Conservation (phyloP, 1,140 invertebrate genomes). For the Tetramorium alpestre region DNA sequence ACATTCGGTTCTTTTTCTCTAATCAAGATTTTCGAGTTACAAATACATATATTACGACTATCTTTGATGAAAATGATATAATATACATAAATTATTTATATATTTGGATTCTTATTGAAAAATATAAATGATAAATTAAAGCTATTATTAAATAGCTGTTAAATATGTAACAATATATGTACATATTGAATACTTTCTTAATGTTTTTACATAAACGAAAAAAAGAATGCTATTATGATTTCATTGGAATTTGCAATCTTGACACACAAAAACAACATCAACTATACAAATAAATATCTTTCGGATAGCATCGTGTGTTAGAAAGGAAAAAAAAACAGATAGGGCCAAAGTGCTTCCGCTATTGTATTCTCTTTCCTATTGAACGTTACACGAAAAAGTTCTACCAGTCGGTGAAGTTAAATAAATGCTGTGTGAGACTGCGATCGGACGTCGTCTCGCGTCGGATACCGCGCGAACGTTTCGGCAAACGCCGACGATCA, state of each 20-base stretch:
- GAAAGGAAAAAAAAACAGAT: conserved; percentile 14
- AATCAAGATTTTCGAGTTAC: not conserved
- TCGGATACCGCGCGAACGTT: conserved; percentile 37
- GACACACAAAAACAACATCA: not conserved
- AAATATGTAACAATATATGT: not conserved
- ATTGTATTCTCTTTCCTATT: conserved; percentile 58
- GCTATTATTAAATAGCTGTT: not conserved
- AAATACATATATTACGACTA: not conserved
- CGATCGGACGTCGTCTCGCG: conserved; percentile 22
- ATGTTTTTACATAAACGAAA: not conserved
- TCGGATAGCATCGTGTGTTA: not conserved
- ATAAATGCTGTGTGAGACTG: conserved; percentile 27
- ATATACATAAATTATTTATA: not conserved
- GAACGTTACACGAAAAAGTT: conserved; percentile 41
- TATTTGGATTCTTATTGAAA: not conserved
- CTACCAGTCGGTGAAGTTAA: conserved; percentile 29
- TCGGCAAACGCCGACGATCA: conserved; percentile 58
- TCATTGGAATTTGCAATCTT: not conserved
- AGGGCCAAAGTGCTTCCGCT: conserved; percentile 45
- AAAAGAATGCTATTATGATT: not conserved
- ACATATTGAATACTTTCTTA: not conserved
- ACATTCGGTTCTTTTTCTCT: not conserved
- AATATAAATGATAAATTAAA: not conserved
- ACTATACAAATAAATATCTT: conserved; percentile 23
- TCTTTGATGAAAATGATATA: not conserved